Base-by-base conservation (phyloP, 2,797 vertebrate species). In the Danio jaintianensis region DNA sequence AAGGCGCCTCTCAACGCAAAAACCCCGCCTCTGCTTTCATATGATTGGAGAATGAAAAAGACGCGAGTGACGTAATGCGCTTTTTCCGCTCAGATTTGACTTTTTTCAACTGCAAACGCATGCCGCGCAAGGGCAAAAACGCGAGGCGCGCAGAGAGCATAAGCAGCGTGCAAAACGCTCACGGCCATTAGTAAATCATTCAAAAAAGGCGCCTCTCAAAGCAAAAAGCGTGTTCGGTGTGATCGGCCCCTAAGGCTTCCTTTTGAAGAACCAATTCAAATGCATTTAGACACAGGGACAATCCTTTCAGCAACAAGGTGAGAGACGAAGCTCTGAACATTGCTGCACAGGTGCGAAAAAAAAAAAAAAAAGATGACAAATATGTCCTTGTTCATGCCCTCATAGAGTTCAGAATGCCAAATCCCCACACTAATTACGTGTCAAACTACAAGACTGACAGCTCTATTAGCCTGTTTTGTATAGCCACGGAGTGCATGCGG, bases 361-460 rank as follows among this genome's bases (percentile, higher is more conserved):
- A 45, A 10, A 10, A 45, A 72, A 53, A 63, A 43, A 13, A 63
- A 38, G 58, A 72, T 72, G 68, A 79, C 48, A 72, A 72, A 72
- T 56, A 38, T 20, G 48, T 72, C 68, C 68, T 55, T 79, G 20
- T 55, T 47, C 16, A n/a, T 72, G 58, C 16, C 59, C 20, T 64
- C 38, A 12, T 42, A 55, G 38, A 64, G 48, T 68, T 47, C 58
- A 64, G 58, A 72, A 79, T 36, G 7, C 20, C 56, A 56, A 70
- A 62, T 78, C 15, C 16, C 42, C 1, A 29, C 48, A 10, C 78
- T 79, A 79, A 79, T 72, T 79, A 72, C 0, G 2, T 72, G 78
- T 79, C 78, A 79, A 63, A 79, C 48, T 36, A 55, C 40, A 72
- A 55, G 78, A 79, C 48, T 72, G 78, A 79, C 68, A 71, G 52